These are phyloP conservation scores for Tachysurus fulvidraco DNA, from an alignment of 2,113 vertebrate genomes.

Conservation along the genomic window DNA sequence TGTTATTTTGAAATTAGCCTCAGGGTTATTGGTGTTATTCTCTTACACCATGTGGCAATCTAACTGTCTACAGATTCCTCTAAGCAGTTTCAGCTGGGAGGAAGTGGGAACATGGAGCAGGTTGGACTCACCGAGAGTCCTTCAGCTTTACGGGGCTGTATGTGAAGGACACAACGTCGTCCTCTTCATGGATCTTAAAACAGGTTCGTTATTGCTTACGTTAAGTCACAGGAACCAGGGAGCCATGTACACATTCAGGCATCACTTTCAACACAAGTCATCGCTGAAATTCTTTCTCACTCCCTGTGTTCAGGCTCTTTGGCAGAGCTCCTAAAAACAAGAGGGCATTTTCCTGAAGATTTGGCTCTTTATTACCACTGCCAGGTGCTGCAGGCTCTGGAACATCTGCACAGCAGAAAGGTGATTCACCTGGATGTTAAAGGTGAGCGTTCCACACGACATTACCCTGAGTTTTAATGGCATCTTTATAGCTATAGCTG, in stretches of 20 bases:
- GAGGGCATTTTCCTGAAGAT: constrained; percentile 82
- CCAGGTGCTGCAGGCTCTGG: constrained; percentile 85
- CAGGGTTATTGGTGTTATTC: not conserved
- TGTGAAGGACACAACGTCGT: constrained; percentile 85
- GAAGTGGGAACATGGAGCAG: constrained; percentile 85
- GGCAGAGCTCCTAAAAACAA: constrained; percentile 83
- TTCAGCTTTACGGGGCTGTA: constrained; percentile 90
- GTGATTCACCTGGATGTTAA: constrained; percentile 92
- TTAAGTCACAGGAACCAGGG: not conserved
- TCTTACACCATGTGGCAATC: not conserved
- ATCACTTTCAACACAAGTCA: not conserved
- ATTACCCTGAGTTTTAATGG: not conserved
- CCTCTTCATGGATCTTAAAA: constrained; percentile 93
- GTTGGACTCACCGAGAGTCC: constrained; percentile 78
- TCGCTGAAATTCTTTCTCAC: not conserved
- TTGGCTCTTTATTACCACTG: constrained; percentile 86
- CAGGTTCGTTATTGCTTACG: constrained; percentile 65
- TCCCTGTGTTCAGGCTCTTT: constrained; percentile 74
- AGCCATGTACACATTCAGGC: not conserved
- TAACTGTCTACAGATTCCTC: constrained; percentile 74
- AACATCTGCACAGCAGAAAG: constrained; percentile 84
- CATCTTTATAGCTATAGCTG: constrained; percentile 33
- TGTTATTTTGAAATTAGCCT: not conserved
- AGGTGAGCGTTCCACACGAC: constrained; percentile 70
- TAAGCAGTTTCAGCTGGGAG: constrained; percentile 82